Evolutionary conservation across 2,797 vertebrate species (phyloP).

Genomic region (Taenioides sp.): DNA sequence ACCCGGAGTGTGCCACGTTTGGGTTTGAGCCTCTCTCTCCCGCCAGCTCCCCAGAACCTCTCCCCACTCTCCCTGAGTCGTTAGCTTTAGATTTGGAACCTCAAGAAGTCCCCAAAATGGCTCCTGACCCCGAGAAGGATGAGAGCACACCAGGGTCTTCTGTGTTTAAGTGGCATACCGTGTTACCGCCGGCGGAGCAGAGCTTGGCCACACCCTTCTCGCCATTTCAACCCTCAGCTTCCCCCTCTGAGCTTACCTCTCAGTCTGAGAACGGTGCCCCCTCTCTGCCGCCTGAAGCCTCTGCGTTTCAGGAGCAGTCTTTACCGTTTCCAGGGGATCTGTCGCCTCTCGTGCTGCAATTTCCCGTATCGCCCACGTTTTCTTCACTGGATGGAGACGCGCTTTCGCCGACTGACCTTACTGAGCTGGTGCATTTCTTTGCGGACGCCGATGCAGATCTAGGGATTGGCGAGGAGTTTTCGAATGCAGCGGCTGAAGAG

Average conservation of each 20-base stretch:
- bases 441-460: constrained; percentile 51
- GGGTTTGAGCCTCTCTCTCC: constrained; percentile 63
- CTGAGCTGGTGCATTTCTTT: constrained; percentile 71
- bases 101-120: not conserved
- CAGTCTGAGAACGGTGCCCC: constrained; percentile 19
- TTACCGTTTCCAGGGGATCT: constrained; percentile 65
- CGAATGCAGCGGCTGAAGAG: constrained; percentile 39
- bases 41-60: constrained; percentile 55
- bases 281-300: constrained; percentile 18
- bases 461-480: constrained; percentile 61
- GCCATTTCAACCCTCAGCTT: constrained; percentile 42
- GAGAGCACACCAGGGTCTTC: not conserved
- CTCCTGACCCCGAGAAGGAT: not conserved
- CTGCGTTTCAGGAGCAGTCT: constrained; percentile 58
- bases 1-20: constrained; percentile 56
- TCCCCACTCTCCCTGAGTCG: constrained; percentile 44
- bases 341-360: constrained; percentile 64
- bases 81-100: constrained; percentile 40
- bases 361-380: constrained; percentile 69
- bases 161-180: constrained; percentile 71
- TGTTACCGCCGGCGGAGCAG: constrained; percentile 55
- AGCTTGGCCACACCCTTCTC: constrained; percentile 47
- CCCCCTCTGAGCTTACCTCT: constrained; percentile 29
- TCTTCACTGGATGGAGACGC: constrained; percentile 62
- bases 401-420: constrained; percentile 73